These are phyloP conservation scores for Microcebus ravelobensis DNA, from an alignment of 2,113 vertebrate genomes.

Conservation along the genomic window DNA sequence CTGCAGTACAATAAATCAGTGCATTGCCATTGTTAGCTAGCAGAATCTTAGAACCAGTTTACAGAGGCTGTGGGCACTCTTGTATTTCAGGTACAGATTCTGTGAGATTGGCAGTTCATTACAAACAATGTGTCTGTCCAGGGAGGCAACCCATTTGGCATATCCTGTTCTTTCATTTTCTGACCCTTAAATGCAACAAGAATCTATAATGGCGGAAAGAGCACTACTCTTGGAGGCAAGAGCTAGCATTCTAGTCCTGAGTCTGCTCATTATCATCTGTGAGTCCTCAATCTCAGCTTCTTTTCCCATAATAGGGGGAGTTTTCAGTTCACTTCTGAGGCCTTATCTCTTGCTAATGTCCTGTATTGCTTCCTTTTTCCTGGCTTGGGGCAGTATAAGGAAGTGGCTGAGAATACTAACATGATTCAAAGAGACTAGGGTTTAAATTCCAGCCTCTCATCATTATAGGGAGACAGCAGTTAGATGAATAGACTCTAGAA, in stretches of 20 bases:
- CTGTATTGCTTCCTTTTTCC: neutral
- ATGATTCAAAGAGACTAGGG: neutral
- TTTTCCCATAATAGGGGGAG: neutral
- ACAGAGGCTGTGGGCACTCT: neutral
- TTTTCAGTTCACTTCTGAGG: neutral
- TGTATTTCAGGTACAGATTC: neutral
- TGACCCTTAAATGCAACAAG: conserved; percentile 11
- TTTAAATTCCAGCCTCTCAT: neutral
- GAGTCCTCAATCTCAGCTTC: neutral
- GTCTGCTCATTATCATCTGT: neutral
- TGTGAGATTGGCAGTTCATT: neutral
- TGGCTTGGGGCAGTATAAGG: neutral
- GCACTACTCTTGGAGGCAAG: neutral
- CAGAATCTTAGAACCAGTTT: neutral
- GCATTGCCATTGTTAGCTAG: neutral
- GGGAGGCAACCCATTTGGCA: neutral
- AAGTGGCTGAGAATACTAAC: neutral
- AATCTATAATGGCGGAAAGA: conserved; percentile 24
- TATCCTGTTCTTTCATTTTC: neutral
- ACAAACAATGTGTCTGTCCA: neutral
- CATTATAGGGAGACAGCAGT: neutral
- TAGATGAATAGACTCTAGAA: neutral
- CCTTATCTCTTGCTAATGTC: conserved; percentile 10
- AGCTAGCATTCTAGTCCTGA: neutral
- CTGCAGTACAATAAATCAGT: neutral